phyloP scores from a whole-genome alignment of 2,888 invertebrate species.

The Rotaria magnacalcarata region DNA sequence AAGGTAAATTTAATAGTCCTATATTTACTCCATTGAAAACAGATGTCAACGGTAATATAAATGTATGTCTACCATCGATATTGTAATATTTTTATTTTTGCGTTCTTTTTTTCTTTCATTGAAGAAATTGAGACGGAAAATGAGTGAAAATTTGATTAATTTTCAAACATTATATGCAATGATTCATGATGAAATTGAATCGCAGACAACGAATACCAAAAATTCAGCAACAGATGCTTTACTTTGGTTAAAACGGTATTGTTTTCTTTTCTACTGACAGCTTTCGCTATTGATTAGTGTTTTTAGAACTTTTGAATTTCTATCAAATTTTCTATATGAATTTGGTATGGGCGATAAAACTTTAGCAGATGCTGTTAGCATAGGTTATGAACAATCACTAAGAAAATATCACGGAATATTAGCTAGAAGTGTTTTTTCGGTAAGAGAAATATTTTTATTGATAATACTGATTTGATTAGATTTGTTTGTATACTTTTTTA shows the following conservation, averaged over 20 bases:
- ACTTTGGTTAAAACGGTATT: slow-evolving; percentile 45
- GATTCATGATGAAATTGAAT: slow-evolving; percentile 40
- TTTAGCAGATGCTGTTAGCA: slow-evolving; percentile 39
- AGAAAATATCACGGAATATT: slow-evolving; percentile 42
- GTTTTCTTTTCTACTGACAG: background rate
- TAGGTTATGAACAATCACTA: slow-evolving; percentile 35
- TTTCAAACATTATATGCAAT: slow-evolving; percentile 53
- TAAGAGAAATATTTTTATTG: background rate
- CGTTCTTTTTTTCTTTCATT: slow-evolving; percentile 46
- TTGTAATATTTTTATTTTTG: too few species aligned
- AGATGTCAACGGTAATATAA: slow-evolving; percentile 58
- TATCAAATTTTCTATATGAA: slow-evolving; percentile 39
- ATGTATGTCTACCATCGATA: slow-evolving; percentile 50
- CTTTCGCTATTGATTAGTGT: background rate
- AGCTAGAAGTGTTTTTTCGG: slow-evolving; percentile 40
- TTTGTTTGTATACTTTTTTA: slow-evolving; percentile 47
- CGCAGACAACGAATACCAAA: slow-evolving; percentile 25
- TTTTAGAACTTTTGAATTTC: slow-evolving; percentile 37
- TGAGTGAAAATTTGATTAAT: slow-evolving; percentile 51
- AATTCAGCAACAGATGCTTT: slow-evolving; percentile 47
- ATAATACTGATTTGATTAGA: background rate
- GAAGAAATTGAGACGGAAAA: slow-evolving; percentile 58
- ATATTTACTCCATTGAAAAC: slow-evolving; percentile 59
- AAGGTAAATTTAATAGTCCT: slow-evolving; percentile 57
- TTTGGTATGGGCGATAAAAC: slow-evolving; percentile 37